Evolutionary conservation across 1,140 invertebrate species (phyloP).

Genomic region (Araneus ventricosus): DNA sequence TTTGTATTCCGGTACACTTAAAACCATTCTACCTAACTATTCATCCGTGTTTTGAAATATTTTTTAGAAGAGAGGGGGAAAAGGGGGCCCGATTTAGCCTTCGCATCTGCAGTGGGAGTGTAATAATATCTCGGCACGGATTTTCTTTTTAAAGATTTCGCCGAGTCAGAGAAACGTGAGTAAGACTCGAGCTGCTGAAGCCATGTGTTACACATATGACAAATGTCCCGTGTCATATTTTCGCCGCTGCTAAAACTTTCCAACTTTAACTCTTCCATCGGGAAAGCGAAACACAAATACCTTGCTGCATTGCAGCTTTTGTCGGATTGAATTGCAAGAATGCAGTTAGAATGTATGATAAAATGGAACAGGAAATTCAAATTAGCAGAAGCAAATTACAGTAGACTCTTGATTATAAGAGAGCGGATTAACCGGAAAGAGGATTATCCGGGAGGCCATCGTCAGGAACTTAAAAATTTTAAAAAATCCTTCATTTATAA

Average conservation of each 20-base stretch:
- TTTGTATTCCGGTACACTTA: neutral
- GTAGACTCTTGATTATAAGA: too few relatives aligned
- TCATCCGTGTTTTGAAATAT: neutral
- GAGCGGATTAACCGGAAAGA: too few relatives aligned
- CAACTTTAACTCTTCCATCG: constrained; percentile 40
- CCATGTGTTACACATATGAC: constrained; percentile 69
- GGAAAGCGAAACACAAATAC: constrained; percentile 1
- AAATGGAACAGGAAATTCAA: too few relatives aligned
- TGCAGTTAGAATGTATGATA: too few relatives aligned
- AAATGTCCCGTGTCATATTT: constrained; percentile 58
- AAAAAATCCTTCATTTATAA: too few relatives aligned
- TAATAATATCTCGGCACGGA: constrained; percentile 47
- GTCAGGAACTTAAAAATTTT: too few relatives aligned
- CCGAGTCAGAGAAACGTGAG: constrained; percentile 54
- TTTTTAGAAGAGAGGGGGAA: neutral
- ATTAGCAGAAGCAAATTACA: too few relatives aligned
- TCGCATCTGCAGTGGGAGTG: constrained; percentile 22
- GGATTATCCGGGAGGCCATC: too few relatives aligned
- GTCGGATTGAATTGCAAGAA: neutral
- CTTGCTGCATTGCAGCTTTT: constrained; percentile 17
- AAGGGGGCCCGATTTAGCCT: constrained; percentile 6
- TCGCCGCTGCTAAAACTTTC: constrained; percentile 22
- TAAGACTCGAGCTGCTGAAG: neutral
- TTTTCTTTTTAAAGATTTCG: constrained; percentile 60
- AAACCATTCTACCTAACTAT: neutral